Percentiles rank a stretch among this genome's conserved stretches.
Conservation (phyloP, 2,888 invertebrate species). For the Drosophila engyochracea region DNA sequence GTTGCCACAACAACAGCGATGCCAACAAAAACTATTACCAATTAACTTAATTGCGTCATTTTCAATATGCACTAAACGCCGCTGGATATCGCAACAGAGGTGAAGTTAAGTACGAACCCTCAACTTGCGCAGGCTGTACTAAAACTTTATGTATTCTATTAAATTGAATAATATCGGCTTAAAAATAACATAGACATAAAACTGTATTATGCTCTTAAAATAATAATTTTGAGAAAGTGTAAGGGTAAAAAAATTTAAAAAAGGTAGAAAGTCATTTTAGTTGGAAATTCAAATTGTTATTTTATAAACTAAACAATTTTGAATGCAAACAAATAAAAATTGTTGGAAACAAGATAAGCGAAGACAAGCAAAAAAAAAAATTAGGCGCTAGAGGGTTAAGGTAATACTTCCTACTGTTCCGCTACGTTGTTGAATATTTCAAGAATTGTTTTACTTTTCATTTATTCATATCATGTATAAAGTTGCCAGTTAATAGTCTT, state of each 20-base stretch:
- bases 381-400: not conserved
- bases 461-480: not conserved
- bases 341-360: not conserved
- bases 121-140: constrained; percentile 19
- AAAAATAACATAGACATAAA: no score
- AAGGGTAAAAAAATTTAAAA: not conserved
- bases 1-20: constrained; percentile 53
- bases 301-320: not conserved
- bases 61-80: constrained; percentile 64
- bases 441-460: no score
- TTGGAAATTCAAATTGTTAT: no score
- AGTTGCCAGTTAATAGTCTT: not conserved
- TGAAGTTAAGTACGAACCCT: constrained; percentile 5
- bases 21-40: constrained; percentile 69
- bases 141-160: constrained; percentile 2
- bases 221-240: not conserved
- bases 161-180: not conserved
- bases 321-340: not conserved
- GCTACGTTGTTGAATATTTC: no score
- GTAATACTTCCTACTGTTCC: not conserved
- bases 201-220: not conserved
- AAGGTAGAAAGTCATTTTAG: not conserved
- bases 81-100: constrained; percentile 55
- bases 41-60: constrained; percentile 75
- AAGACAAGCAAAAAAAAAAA: not conserved